phyloP scores from a whole-genome alignment of 2,113 vertebrate genomes.

The Ochotona princeps region DNA sequence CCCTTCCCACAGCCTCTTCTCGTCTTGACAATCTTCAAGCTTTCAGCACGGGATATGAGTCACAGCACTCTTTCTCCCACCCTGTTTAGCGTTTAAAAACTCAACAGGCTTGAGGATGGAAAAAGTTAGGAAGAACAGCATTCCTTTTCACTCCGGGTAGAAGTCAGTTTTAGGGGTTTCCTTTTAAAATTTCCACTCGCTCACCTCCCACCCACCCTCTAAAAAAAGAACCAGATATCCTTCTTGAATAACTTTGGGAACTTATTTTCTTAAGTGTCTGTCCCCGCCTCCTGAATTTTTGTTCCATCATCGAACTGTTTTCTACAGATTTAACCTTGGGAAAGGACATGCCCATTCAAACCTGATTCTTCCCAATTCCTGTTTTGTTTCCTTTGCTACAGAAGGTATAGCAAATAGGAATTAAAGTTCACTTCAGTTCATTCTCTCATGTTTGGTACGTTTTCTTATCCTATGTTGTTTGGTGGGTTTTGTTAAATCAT shows the following conservation, averaged over 20 bases:
- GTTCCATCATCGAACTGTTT: conserved; percentile 11
- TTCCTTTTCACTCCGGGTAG: conserved; percentile 32
- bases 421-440: neutral
- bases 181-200: conserved; percentile 10
- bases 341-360: neutral
- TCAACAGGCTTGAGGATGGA: neutral
- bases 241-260: neutral
- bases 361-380: conserved; percentile 47
- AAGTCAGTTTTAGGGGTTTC: conserved; percentile 48
- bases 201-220: neutral
- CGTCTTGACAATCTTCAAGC: conserved; percentile 23
- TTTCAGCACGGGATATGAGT: neutral
- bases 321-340: conserved; percentile 39
- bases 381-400: conserved; percentile 45
- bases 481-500: neutral
- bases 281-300: conserved; percentile 50
- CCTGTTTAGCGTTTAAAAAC: neutral
- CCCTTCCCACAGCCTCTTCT: conserved; percentile 26
- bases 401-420: neutral
- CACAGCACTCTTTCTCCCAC: conserved; percentile 8
- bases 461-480: conserved; percentile 38
- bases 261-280: neutral
- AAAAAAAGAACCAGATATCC: neutral
- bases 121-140: neutral
- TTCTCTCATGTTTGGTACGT: neutral